Evolutionary conservation across 2,113 vertebrate genomes (phyloP).

Genomic region (Dryoscopus gambensis): DNA sequence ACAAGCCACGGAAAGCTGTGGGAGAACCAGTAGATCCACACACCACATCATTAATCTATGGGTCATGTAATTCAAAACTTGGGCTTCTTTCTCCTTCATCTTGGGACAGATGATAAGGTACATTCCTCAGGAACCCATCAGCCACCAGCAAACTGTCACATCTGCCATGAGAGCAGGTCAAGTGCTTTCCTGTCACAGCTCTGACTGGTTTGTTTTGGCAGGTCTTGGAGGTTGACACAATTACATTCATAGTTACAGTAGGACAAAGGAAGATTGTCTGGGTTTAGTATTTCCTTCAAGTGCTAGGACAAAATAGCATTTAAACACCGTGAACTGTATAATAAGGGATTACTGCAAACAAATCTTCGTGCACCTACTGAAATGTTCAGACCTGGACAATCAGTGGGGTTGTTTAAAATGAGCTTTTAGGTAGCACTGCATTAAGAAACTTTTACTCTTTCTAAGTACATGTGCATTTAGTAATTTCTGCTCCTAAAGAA

Average conservation of each 20-base stretch:
- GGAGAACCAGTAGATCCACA: background rate
- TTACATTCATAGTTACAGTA: background rate
- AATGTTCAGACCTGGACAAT: background rate
- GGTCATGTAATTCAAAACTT: background rate
- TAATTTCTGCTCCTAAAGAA: background rate
- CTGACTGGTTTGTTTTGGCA: background rate
- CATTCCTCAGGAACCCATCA: background rate
- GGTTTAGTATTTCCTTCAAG: background rate
- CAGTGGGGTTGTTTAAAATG: background rate
- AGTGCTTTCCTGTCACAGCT: background rate
- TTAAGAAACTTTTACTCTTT: background rate
- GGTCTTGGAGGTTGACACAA: background rate
- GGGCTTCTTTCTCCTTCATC: background rate
- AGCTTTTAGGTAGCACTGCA: background rate
- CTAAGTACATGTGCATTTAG: background rate
- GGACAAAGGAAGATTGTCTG: background rate
- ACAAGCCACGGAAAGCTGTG: background rate
- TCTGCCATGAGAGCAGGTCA: background rate
- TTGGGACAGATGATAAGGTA: background rate
- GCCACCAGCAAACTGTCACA: background rate
- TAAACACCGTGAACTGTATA: background rate
- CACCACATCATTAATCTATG: accelerated
- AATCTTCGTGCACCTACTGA: background rate
- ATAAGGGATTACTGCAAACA: background rate
- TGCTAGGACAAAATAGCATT: background rate